Conservation (phyloP, 2,888 invertebrate species). For the Hermodice carunculata region DNA sequence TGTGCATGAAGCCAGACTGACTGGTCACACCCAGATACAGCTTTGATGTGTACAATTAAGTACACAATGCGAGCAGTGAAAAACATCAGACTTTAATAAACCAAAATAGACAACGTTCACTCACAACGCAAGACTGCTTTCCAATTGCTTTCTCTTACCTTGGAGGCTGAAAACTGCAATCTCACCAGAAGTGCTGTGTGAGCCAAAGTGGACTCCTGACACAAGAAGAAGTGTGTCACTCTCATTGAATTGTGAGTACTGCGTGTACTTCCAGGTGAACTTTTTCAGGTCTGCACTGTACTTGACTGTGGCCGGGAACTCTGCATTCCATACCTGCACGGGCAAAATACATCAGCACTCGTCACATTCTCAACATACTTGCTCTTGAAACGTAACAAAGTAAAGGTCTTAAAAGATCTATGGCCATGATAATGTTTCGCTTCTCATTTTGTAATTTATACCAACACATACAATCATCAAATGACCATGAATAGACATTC, state of each 20-base stretch:
- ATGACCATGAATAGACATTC: no score
- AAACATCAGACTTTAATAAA: no score
- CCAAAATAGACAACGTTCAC: not conserved
- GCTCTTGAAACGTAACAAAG: not conserved
- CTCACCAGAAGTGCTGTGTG: conserved; percentile 85
- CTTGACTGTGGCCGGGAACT: conserved; percentile 76
- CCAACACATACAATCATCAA: no score
- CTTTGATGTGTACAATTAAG: no score
- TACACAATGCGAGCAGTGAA: no score
- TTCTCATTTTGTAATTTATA: no score
- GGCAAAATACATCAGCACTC: not conserved
- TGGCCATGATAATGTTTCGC: not conserved
- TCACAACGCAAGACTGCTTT: not conserved
- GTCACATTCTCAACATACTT: not conserved
- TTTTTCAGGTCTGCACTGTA: conserved; percentile 83
- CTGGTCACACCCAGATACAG: no score
- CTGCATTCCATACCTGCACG: conserved; percentile 82
- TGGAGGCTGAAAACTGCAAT: conserved; percentile 86
- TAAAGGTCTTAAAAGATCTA: not conserved
- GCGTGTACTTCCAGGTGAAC: conserved; percentile 88
- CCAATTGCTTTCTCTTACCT: conserved; percentile 72
- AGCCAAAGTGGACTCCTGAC: conserved; percentile 86
- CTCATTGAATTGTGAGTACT: conserved; percentile 87
- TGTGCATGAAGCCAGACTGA: no score
- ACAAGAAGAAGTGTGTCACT: conserved; percentile 84